phyloP scores from a whole-genome alignment of 2,113 vertebrate species.

The Aldabrachelys gigantea region DNA sequence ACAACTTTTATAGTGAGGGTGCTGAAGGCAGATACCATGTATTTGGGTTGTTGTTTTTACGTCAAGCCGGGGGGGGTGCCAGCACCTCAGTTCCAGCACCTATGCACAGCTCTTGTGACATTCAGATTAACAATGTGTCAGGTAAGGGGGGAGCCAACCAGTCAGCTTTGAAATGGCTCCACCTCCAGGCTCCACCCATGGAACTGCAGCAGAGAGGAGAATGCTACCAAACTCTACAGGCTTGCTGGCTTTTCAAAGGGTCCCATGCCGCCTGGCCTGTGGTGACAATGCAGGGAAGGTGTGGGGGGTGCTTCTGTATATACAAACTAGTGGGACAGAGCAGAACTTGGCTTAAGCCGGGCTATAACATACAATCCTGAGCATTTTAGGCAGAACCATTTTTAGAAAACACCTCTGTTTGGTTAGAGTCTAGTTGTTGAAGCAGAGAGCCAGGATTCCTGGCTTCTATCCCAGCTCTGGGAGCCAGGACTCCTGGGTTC shows the following conservation, averaged over 20 bases:
- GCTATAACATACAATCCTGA: not conserved
- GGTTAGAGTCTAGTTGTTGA: not conserved
- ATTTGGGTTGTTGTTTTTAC: not conserved
- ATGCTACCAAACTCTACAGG: not conserved
- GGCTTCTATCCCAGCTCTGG: not conserved
- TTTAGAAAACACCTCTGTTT: not conserved
- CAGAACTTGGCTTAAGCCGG: not conserved
- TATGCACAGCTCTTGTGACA: not conserved
- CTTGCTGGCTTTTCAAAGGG: not conserved
- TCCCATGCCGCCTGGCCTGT: accelerated
- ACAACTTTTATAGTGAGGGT: not conserved
- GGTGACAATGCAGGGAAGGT: not conserved
- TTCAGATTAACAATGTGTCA: not conserved
- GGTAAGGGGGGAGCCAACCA: not conserved
- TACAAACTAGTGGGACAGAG: not conserved
- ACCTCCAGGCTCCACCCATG: not conserved
- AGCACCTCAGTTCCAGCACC: not conserved
- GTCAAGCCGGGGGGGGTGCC: not conserved
- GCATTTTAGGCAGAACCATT: not conserved
- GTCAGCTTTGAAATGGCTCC: not conserved
- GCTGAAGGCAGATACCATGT: not conserved
- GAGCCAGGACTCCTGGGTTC: no score
- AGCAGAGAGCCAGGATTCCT: not conserved
- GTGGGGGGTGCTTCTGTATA: not conserved
- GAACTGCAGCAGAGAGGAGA: not conserved